Evolutionary conservation across 2,113 vertebrate species (phyloP), one percentile per base, ranked within the genome.

Genomic region (Rhinopithecus roxellana): DNA sequence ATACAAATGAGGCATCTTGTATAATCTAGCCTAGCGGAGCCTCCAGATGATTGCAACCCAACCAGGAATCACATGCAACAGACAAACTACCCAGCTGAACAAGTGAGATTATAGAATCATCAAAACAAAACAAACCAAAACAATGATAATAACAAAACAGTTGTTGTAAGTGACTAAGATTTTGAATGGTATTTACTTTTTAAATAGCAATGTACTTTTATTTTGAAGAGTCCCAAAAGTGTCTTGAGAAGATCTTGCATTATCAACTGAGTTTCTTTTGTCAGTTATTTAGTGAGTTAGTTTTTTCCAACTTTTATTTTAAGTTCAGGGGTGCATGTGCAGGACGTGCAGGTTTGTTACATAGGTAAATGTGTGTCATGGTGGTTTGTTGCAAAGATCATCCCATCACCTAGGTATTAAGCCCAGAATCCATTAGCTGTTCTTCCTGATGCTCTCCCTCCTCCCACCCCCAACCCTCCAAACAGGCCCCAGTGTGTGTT

Each of bases 131-230:
- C 52, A 55, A 55, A 40, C 72, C 27, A 61, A 87, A 95, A 43
- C 8, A 57, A 35, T 5, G 27, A 50, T 20, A 87, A 79, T 9
- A 89, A 52, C 6, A 86, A 70, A 59, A 57, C 14, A 86, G 4
- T 74, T 88, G 25, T 40, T 87, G 74, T 74, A 43, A 83, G 27
- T 7, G n/a, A 83, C 14, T 90, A 55, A 59, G 9, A 7, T 85
- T 97, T 90, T 90, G 32, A 90, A 20, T 89, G 43, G 9, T 23
- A 22, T 87, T 91, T 78, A 27, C 57, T 78, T 88, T 95, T 72
- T 84, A 75, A 75, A 45, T 50, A 59, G 6, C 2, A 72, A 74
- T 45, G 27, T 75, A n/a, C 13, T 69, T 55, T 93, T 79, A 93
- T 43, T 91, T 94, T 94, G 50, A 92, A 70, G 61, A 20, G 16